Percentiles rank a stretch among this genome's conserved stretches.
These are phyloP conservation scores for Empidonax alnorum DNA, from an alignment of 2,113 vertebrate genomes.

Conservation along the genomic window DNA sequence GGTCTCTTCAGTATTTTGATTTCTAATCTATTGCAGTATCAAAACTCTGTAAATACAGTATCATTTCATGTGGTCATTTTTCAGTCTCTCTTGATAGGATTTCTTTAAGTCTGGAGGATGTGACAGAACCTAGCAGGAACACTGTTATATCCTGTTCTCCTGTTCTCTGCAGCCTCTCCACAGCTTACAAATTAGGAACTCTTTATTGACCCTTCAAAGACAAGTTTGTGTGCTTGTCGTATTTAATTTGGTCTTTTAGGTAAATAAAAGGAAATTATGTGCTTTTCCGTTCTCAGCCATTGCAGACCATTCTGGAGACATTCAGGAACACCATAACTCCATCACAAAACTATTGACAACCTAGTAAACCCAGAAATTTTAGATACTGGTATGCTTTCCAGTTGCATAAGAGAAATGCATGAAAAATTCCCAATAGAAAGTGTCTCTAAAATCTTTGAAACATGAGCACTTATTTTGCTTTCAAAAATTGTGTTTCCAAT, in stretches of 20 bases:
- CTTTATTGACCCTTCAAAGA: background rate
- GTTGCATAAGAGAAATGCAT: background rate
- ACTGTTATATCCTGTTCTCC: background rate
- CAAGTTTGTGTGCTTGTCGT: background rate
- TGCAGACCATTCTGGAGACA: background rate
- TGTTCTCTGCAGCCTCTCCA: background rate
- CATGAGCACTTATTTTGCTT: background rate
- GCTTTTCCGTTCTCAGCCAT: background rate
- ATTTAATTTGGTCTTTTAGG: background rate
- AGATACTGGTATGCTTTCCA: background rate
- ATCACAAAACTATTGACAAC: accelerated
- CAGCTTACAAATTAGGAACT: background rate
- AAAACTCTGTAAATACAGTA: background rate
- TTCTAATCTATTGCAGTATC: background rate
- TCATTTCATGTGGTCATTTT: background rate
- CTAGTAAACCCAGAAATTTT: background rate
- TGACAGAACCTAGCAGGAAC: background rate
- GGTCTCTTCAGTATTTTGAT: background rate
- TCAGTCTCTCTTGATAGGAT: background rate
- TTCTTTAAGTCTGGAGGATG: background rate
- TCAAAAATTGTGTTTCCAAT: background rate
- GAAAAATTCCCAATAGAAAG: background rate
- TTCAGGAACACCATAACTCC: background rate
- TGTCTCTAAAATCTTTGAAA: background rate
- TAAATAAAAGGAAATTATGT: background rate